phyloP scores from a whole-genome alignment of 2,888 invertebrate genomes.

The Chymomyza fuscimana region DNA sequence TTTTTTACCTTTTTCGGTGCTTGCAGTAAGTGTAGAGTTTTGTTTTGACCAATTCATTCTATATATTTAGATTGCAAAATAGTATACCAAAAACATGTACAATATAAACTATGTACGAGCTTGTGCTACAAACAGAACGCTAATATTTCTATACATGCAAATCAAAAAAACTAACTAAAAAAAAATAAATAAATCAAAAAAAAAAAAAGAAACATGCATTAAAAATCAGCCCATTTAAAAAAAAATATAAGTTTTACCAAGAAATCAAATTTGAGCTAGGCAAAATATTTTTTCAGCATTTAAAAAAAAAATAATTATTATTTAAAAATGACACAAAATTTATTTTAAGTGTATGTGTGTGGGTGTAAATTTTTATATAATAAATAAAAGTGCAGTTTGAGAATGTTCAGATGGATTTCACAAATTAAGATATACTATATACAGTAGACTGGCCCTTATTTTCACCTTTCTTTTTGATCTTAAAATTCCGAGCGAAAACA shows the following conservation, averaged over 20 bases:
- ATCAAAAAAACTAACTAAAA: background rate
- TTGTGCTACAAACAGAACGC: background rate
- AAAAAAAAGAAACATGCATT: background rate
- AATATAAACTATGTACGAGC: background rate
- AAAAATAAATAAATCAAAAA: background rate
- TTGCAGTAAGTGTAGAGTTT: conserved; percentile 77
- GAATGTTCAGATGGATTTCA: too few species aligned
- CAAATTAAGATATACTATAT: too few species aligned
- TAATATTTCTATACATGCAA: conserved; percentile 5
- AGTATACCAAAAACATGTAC: background rate
- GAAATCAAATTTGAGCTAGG: background rate
- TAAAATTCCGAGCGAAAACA: too few species aligned
- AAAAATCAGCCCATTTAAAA: background rate
- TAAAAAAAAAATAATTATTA: background rate
- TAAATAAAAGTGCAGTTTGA: too few species aligned
- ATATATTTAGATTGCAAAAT: conserved; percentile 3
- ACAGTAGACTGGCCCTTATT: too few species aligned
- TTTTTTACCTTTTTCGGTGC: conserved; percentile 77
- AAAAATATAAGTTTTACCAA: background rate
- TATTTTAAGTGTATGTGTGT: background rate
- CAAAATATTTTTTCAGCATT: background rate
- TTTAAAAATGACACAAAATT: background rate
- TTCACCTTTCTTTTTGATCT: too few species aligned
- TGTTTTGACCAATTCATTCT: conserved; percentile 62
- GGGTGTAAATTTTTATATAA: too few species aligned